Conservation (phyloP, 2,888 invertebrate genomes). For the Hypolimnas misippus region DNA sequence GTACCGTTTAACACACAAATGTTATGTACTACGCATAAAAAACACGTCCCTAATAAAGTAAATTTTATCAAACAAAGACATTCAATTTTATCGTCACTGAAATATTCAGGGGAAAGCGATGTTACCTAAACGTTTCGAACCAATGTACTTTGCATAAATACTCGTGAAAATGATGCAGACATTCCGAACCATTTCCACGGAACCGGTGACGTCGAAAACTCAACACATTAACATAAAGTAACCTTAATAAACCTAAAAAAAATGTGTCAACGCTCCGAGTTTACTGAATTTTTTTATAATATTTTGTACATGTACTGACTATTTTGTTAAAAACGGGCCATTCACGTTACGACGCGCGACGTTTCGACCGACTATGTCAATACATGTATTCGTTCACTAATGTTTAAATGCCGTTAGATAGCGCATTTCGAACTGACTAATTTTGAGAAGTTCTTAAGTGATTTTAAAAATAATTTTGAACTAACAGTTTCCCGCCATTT, state of each 20-base stretch:
- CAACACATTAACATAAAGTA: slow-evolving; percentile 27
- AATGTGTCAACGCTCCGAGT: slow-evolving; percentile 21
- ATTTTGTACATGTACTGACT: background rate
- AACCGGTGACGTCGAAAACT: slow-evolving; percentile 11
- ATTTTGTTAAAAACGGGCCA: background rate
- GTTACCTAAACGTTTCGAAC: background rate
- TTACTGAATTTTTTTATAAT: slow-evolving; percentile 20
- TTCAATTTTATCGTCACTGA: too few species aligned
- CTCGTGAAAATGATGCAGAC: background rate
- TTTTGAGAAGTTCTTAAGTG: too few species aligned
- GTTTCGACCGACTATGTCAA: too few species aligned
- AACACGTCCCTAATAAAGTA: too few species aligned
- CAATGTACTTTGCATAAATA: background rate
- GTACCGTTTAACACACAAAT: too few species aligned
- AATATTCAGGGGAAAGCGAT: too few species aligned
- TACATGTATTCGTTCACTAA: too few species aligned
- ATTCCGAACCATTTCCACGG: background rate
- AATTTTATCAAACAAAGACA: background rate
- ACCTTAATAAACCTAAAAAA: slow-evolving; percentile 25
- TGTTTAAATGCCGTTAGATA: too few species aligned
- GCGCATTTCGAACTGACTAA: too few species aligned
- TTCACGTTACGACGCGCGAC: background rate
- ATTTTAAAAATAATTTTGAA: too few species aligned
- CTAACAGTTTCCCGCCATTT: too few species aligned
- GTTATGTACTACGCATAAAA: too few species aligned